phyloP scores from a whole-genome alignment of 2,113 vertebrate species.

The Rhinogobius similis region DNA sequence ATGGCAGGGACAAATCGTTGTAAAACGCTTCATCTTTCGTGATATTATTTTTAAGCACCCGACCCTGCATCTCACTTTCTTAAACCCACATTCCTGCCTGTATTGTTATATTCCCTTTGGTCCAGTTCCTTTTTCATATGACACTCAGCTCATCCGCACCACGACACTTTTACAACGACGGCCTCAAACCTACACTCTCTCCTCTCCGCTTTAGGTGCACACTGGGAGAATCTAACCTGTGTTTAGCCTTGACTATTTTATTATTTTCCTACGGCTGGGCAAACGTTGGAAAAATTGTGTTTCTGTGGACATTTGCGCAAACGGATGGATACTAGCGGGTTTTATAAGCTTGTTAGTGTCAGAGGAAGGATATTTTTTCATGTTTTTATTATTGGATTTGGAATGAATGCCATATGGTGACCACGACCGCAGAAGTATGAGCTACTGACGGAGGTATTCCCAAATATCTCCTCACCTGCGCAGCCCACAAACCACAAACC shows the following conservation, averaged over 20 bases:
- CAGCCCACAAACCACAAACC: constrained; percentile 37
- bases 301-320: constrained; percentile 31
- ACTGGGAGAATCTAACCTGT: constrained; percentile 43
- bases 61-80: neutral
- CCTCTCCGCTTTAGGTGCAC: constrained; percentile 19
- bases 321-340: constrained; percentile 30
- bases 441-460: constrained; percentile 30
- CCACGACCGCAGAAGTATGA: constrained; percentile 56
- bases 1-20: no score
- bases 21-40: neutral
- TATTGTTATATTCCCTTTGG: neutral
- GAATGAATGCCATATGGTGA: constrained; percentile 50
- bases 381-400: constrained; percentile 41
- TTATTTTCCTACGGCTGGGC: constrained; percentile 19
- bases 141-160: constrained; percentile 29
- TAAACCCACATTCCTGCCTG: constrained; percentile 1
- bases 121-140: constrained; percentile 15
- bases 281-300: constrained; percentile 27
- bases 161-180: constrained; percentile 40
- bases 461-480: constrained; percentile 49
- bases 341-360: constrained; percentile 61
- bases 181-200: constrained; percentile 27
- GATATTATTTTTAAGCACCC: neutral
- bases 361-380: constrained; percentile 50
- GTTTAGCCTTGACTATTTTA: neutral